phyloP scores from a whole-genome alignment of 2,113 vertebrate species.

The Hystrix cristata region DNA sequence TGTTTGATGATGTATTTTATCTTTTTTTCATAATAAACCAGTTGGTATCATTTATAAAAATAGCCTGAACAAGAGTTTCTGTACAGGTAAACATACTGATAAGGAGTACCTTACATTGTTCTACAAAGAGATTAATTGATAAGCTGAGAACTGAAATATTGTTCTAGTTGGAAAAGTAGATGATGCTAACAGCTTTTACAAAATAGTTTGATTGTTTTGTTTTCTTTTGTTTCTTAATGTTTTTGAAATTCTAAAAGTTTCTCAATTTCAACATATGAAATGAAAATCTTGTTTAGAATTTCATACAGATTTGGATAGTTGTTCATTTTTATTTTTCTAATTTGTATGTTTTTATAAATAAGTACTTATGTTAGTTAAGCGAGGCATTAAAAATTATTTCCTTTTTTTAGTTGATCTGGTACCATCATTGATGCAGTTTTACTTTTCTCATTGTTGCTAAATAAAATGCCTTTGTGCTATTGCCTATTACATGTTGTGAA shows the following conservation, averaged over 20 bases:
- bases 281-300: conserved; percentile 57
- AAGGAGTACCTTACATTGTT: not conserved
- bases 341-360: conserved; percentile 8
- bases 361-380: conserved; percentile 46
- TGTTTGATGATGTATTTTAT: not conserved
- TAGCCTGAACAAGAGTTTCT: not conserved
- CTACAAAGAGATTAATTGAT: not conserved
- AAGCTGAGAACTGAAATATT: not conserved
- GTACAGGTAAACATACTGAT: not conserved
- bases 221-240: not conserved
- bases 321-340: conserved; percentile 50
- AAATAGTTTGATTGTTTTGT: not conserved
- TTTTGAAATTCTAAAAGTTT: conserved; percentile 8
- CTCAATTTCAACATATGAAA: conserved; percentile 39
- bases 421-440: conserved; percentile 11
- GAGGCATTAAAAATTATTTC: conserved; percentile 34
- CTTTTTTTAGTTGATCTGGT: conserved; percentile 34
- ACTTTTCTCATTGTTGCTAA: conserved; percentile 33
- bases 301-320: not conserved
- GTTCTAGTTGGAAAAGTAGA: not conserved
- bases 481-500: conserved; percentile 62
- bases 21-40: conserved; percentile 27
- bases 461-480: not conserved
- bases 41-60: conserved; percentile 5
- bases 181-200: not conserved